Evolutionary conservation across 2,888 invertebrate genomes (phyloP).

Genomic region (Plebejus melissa): DNA sequence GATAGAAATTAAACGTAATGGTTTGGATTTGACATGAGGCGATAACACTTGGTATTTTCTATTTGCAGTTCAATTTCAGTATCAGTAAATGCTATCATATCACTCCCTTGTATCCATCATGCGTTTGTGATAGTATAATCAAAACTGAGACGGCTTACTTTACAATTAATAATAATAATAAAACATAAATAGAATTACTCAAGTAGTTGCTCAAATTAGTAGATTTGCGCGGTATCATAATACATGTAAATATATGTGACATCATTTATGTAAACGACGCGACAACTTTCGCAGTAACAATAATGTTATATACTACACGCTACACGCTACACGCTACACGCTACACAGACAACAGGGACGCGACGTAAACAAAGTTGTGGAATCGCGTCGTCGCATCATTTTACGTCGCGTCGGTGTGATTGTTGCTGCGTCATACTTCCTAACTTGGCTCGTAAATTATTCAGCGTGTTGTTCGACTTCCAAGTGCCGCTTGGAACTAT

Average conservation of each 20-base stretch:
- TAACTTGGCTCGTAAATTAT: conserved; percentile 14
- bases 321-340: not conserved
- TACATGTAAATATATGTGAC: not conserved
- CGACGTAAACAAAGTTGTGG: not conserved
- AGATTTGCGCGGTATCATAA: not conserved
- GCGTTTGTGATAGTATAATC: no score
- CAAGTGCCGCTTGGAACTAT: not conserved
- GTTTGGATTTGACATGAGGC: not conserved
- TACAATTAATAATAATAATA: no score
- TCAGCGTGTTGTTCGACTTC: not conserved
- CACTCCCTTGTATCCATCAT: no score
- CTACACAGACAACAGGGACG: not conserved
- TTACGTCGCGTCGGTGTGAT: conserved; percentile 2
- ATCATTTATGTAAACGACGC: not conserved
- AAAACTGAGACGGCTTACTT: no score
- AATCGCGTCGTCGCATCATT: not conserved
- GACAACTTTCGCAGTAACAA: not conserved
- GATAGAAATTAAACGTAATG: not conserved
- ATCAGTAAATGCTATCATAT: no score
- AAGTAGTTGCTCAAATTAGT: no score
- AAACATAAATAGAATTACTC: no score
- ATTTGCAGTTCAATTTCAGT: not conserved
- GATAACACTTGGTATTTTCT: not conserved
- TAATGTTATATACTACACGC: not conserved
- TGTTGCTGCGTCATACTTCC: not conserved